These are phyloP conservation scores for Panonychus citri DNA, from an alignment of 1,140 invertebrate genomes.

Conservation along the genomic window DNA sequence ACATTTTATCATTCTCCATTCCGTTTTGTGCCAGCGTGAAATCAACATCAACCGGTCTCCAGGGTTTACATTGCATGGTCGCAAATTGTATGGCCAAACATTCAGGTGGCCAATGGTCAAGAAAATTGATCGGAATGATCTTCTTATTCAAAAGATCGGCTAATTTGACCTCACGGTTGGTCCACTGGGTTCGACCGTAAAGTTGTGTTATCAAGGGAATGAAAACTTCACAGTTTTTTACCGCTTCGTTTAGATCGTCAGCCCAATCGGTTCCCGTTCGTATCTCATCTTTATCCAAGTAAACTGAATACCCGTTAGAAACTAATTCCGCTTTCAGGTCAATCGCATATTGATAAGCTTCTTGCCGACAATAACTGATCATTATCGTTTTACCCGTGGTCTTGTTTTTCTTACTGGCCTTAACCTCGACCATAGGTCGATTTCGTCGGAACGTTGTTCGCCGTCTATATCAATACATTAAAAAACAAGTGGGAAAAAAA, in stretches of 20 bases:
- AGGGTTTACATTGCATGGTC: slow-evolving; percentile 21
- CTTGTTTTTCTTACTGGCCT: slow-evolving; percentile 9
- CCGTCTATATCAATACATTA: neutral
- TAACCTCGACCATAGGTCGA: slow-evolving; percentile 7
- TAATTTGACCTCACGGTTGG: slow-evolving; percentile 28
- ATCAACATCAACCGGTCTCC: slow-evolving; percentile 1
- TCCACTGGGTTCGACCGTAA: slow-evolving; percentile 28
- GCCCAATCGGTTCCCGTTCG: slow-evolving; percentile 26
- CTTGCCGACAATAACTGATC: slow-evolving; percentile 26
- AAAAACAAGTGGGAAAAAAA: neutral
- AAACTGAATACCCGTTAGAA: slow-evolving; percentile 22
- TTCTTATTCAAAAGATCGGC: slow-evolving; percentile 26
- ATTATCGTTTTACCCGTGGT: slow-evolving; percentile 21
- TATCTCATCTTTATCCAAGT: slow-evolving; percentile 28
- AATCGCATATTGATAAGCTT: slow-evolving; percentile 24
- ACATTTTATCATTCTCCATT: neutral
- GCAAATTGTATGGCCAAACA: slow-evolving; percentile 29
- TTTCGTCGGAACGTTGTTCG: slow-evolving; percentile 1
- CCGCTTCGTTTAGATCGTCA: slow-evolving; percentile 26
- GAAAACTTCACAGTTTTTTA: slow-evolving; percentile 26
- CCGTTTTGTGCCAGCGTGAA: neutral
- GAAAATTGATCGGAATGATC: slow-evolving; percentile 26
- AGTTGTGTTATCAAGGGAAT: slow-evolving; percentile 25
- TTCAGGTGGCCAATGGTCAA: slow-evolving; percentile 24
- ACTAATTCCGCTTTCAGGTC: slow-evolving; percentile 22